A percentile compares a stretch with the other conserved stretches of the same genome.
phyloP scores from a whole-genome alignment of 2,888 invertebrate genomes.

The Chrysolina oricalcia region DNA sequence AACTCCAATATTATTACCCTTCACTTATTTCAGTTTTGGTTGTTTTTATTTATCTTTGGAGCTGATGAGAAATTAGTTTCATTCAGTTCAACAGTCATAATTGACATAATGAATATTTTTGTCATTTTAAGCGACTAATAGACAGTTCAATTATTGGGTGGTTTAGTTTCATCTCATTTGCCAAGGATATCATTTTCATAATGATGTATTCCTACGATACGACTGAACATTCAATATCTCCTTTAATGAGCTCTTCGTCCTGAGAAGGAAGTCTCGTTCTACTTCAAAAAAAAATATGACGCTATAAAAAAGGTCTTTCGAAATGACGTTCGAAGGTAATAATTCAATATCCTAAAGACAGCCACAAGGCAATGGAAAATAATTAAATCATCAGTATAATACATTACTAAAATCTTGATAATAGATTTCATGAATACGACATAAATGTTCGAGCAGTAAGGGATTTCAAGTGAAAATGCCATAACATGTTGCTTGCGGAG shows the following conservation, averaged over 20 bases:
- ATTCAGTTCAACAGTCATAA: too few relatives aligned
- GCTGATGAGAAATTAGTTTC: too few relatives aligned
- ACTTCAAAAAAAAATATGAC: background rate
- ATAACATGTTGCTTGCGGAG: slow-evolving; percentile 52
- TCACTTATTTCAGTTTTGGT: too few relatives aligned
- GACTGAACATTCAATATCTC: background rate
- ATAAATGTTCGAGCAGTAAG: slow-evolving; percentile 54
- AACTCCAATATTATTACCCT: too few relatives aligned
- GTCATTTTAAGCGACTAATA: too few relatives aligned
- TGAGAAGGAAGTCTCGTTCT: background rate
- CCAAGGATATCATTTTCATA: too few relatives aligned
- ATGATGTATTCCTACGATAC: background rate
- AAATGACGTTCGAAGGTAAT: background rate
- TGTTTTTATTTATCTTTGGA: too few relatives aligned
- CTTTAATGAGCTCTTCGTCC: background rate
- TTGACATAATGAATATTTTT: too few relatives aligned
- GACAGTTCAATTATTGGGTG: too few relatives aligned
- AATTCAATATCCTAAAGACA: background rate
- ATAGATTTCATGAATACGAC: slow-evolving; percentile 53
- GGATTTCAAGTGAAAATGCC: slow-evolving; percentile 56
- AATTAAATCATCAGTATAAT: slow-evolving; percentile 45
- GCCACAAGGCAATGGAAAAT: slow-evolving; percentile 39
- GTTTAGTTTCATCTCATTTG: too few relatives aligned
- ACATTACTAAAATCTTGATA: slow-evolving; percentile 50
- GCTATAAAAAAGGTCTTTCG: background rate